Evolutionary conservation across 2,113 vertebrate genomes (phyloP).

Genomic region (Ceyx melanurus): DNA sequence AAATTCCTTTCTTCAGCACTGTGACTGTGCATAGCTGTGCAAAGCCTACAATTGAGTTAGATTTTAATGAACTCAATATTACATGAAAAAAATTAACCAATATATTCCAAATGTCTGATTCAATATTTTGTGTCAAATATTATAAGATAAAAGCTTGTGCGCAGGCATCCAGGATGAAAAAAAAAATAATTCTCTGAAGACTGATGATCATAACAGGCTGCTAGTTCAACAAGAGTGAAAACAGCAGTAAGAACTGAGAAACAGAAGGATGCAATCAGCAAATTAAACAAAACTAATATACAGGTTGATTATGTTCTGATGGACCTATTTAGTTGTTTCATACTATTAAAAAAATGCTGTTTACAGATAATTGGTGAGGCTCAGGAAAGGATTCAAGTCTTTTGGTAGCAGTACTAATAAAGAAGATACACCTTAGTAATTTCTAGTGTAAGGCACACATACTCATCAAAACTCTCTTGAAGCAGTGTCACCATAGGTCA

Average conservation of each 20-base stretch:
- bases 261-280: not conserved
- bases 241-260: not conserved
- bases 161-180: not conserved
- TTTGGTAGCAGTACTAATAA: not conserved
- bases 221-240: not conserved
- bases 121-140: not conserved
- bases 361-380: not conserved
- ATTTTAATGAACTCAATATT: not conserved
- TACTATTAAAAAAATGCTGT: not conserved
- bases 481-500: accelerated
- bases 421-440: not conserved
- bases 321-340: not conserved
- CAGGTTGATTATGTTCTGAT: not conserved
- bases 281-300: not conserved
- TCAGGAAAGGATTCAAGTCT: not conserved
- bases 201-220: accelerated
- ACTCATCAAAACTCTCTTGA: not conserved
- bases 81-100: not conserved
- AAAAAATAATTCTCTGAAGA: not conserved
- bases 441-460: not conserved
- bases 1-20: not conserved
- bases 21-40: not conserved
- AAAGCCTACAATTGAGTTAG: not conserved
- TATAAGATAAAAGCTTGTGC: not conserved
- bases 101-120: not conserved